Evolutionary conservation across 2,888 invertebrate genomes (phyloP), one percentile per base, ranked within the genome.

Genomic region (Parnassius apollo): DNA sequence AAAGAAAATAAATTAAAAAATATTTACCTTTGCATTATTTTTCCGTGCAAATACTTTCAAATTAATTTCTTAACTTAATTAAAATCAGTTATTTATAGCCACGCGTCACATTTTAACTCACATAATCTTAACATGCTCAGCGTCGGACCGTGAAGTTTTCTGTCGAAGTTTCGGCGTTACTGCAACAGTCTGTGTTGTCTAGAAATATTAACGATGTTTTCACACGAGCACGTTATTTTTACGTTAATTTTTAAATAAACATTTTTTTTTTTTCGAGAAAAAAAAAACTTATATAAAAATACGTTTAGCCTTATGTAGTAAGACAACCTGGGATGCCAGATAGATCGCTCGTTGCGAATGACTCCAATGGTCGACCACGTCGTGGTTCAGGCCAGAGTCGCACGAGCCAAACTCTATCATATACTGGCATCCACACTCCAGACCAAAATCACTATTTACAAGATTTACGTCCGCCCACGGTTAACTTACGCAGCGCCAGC

Each of bases 141-240:
- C 59, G 63, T 50, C 58, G 50, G 59, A 59, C 63, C 59, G 63
- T 56, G 46, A 63, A 63, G 59, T 59, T 59, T 59, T 63, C 59
- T 52, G 54, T 63, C 50, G 25, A 63, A 63, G 63, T 63, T 63
- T 56, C 59, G 51, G 51, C 56, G 42, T 49, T 50, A 46, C 63
- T 18, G 59, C 55, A 63, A 45, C 51, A 48, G 22, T 54, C 58
- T n/a, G 55, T 59, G 2, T 18, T 55, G 51, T 59, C 56, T 44
- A 25, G n/a, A 45, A 2, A 9, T 59, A 35, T 0, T 35, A 42
- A 63, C n/a, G 59, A 3, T 12, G 50, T 56, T 13, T 54, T 56
- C 58, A 62, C 62, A 62, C 25, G 44, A 49, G 9, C 44, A 12
- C 55, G 45, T 35, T 51, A n/a, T 42, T 45, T n/a, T 12, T 42